A percentile compares a stretch with the other conserved stretches of the same genome.
Conservation (phyloP, 37 sponge, comb jelly and placozoan genomes). For the Amphimedon queenslandica region DNA sequence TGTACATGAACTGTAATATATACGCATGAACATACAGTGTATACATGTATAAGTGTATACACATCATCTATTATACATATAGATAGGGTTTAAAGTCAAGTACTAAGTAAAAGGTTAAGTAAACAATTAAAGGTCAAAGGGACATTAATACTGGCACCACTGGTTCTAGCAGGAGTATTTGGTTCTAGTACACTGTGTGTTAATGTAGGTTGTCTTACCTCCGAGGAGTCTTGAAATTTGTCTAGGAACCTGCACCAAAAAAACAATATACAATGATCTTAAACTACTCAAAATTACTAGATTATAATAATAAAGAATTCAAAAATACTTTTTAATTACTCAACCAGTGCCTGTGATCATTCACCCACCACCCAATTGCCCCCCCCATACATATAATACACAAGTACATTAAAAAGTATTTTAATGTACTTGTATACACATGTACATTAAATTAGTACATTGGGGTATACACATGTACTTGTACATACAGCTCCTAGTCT, state of each 20-base stretch:
- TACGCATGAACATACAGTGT: background rate
- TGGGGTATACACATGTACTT: background rate
- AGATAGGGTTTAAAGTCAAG: background rate
- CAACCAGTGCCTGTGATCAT: background rate
- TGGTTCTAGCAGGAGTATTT: no score
- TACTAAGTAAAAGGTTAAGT: no score
- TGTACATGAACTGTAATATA: background rate
- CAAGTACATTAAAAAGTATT: background rate
- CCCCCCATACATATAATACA: background rate
- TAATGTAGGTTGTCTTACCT: no score
- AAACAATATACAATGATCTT: no score
- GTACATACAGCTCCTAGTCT: no score
- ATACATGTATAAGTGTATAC: background rate
- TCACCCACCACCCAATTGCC: background rate
- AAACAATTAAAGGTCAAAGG: no score
- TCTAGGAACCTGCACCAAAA: conserved; percentile 53
- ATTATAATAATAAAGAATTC: background rate
- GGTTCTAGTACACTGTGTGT: no score
- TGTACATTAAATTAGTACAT: background rate
- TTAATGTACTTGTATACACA: background rate
- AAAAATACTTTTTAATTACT: no score
- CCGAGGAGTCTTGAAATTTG: conserved; percentile 63
- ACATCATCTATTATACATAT: background rate
- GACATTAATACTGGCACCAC: no score
- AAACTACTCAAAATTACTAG: no score